Percentiles rank a stretch among this genome's conserved stretches.
phyloP scores from a whole-genome alignment of 1,140 invertebrate genomes.

The Pogonus chalceus region DNA sequence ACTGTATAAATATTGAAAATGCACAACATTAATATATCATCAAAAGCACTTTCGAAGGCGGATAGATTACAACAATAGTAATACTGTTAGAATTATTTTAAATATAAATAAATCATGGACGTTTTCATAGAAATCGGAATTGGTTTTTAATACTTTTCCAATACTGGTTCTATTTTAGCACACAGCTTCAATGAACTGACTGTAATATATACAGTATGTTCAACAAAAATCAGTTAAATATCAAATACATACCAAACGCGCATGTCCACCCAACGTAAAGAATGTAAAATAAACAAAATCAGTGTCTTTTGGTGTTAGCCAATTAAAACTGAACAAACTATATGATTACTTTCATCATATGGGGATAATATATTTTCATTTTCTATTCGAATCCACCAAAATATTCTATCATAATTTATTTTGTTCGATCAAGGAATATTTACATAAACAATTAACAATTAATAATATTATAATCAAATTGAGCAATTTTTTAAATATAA shows the following conservation, averaged over 20 bases:
- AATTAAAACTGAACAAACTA: slow-evolving; percentile 1
- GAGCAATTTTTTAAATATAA: too few relatives aligned
- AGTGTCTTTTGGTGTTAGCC: slow-evolving; percentile 26
- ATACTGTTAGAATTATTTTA: not conserved
- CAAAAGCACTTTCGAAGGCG: not conserved
- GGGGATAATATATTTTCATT: too few relatives aligned
- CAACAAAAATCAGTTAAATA: slow-evolving; percentile 10
- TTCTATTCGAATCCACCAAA: too few relatives aligned
- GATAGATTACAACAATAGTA: not conserved
- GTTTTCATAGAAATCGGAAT: not conserved
- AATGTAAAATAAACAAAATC: slow-evolving; percentile 34
- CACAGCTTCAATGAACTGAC: slow-evolving; percentile 29
- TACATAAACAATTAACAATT: too few relatives aligned
- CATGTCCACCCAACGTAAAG: slow-evolving; percentile 34
- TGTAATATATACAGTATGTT: slow-evolving; percentile 11
- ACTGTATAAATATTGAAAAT: too few relatives aligned
- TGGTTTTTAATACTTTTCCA: slow-evolving; percentile 27
- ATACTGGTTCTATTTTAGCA: slow-evolving; percentile 31
- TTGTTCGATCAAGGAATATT: too few relatives aligned
- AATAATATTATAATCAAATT: too few relatives aligned
- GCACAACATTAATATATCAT: not conserved
- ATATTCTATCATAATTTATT: too few relatives aligned
- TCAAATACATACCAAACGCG: slow-evolving; percentile 35
- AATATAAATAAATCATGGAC: not conserved
- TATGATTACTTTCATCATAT: too few relatives aligned